phyloP scores from a whole-genome alignment of 2,113 vertebrate genomes.

The Equus przewalskii region DNA sequence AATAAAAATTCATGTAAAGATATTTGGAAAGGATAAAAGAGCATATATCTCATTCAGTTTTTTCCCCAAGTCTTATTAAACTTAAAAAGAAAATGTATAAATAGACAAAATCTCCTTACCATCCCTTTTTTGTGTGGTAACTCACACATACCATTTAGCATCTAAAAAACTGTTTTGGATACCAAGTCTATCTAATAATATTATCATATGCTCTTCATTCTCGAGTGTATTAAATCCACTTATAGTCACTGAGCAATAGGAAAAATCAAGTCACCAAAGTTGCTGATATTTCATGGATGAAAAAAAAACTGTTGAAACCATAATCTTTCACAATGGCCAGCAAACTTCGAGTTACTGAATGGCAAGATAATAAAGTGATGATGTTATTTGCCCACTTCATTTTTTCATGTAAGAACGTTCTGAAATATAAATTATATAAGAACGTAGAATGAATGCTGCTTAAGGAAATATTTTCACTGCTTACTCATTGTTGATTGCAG shows the following conservation, averaged over 20 bases:
- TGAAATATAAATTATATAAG: background rate
- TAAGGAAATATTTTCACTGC: constrained; percentile 45
- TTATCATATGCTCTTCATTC: background rate
- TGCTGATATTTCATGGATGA: constrained; percentile 20
- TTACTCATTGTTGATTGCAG: constrained; percentile 49
- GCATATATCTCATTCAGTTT: background rate
- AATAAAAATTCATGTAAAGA: background rate
- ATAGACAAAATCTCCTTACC: background rate
- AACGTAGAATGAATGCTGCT: background rate
- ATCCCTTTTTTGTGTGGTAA: background rate
- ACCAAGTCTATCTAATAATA: background rate
- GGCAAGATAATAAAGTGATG: background rate
- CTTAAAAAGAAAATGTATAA: background rate
- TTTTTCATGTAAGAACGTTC: constrained; percentile 39
- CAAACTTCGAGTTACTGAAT: background rate
- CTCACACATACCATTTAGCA: background rate
- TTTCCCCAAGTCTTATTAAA: background rate
- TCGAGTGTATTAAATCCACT: constrained; percentile 38
- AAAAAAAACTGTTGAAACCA: background rate
- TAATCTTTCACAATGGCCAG: background rate
- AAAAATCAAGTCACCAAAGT: constrained; percentile 64
- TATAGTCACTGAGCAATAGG: background rate
- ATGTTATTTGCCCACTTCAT: constrained; percentile 2
- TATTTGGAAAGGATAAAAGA: background rate
- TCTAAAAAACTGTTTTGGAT: background rate